These are phyloP conservation scores for Parascotia fuliginaria DNA, from an alignment of 2,888 invertebrate genomes.

Conservation along the genomic window DNA sequence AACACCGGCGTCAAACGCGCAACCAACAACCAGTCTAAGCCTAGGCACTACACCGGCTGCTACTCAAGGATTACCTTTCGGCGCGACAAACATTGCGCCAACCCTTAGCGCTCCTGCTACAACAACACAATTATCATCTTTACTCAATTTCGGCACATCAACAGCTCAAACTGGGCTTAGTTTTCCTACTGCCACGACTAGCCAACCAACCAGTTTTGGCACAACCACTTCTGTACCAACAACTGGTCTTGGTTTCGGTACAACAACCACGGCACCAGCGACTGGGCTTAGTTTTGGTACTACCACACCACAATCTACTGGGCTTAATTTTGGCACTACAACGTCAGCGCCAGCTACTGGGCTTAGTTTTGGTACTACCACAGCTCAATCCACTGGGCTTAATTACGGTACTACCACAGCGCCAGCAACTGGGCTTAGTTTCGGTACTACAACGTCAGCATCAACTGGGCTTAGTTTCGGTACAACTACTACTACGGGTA, in stretches of 20 bases:
- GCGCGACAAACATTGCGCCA: slow-evolving; percentile 23
- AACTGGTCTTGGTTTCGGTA: slow-evolving; percentile 17
- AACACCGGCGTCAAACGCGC: slow-evolving; percentile 25
- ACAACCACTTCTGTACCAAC: slow-evolving; percentile 10
- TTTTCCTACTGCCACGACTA: slow-evolving; percentile 31
- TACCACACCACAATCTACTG: neutral
- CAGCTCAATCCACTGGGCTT: slow-evolving; percentile 10
- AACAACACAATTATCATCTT: slow-evolving; percentile 20
- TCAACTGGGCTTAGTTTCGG: slow-evolving; percentile 38
- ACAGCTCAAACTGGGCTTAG: slow-evolving; percentile 24
- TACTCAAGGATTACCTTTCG: slow-evolving; percentile 34
- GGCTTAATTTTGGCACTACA: slow-evolving; percentile 11
- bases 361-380: slow-evolving; percentile 13
- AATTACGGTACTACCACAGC: slow-evolving; percentile 22
- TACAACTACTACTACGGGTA: slow-evolving; percentile 10
- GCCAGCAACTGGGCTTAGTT: slow-evolving; percentile 35
- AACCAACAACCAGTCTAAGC: slow-evolving; percentile 21
- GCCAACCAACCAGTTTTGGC: slow-evolving; percentile 3
- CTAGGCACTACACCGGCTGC: slow-evolving; percentile 16
- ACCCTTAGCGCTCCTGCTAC: slow-evolving; percentile 6
- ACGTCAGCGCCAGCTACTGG: slow-evolving; percentile 13
- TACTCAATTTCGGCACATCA: slow-evolving; percentile 39
- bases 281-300: slow-evolving; percentile 22
- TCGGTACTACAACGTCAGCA: slow-evolving; percentile 26
- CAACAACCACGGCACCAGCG: slow-evolving; percentile 2